Conservation (phyloP, 2,113 vertebrate genomes). For the Pycnonotus jocosus region DNA sequence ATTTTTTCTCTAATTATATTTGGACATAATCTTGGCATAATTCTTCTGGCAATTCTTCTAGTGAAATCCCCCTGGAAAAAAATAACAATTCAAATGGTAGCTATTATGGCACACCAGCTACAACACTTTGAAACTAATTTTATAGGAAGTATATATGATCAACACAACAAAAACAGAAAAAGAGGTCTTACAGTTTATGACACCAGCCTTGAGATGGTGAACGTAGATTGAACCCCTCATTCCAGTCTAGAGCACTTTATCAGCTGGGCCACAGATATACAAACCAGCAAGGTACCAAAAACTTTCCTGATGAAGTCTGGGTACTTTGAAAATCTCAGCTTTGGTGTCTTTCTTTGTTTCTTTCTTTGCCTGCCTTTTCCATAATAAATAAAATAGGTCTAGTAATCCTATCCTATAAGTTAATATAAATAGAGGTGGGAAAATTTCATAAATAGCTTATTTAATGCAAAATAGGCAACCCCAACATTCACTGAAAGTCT, state of each 20-base stretch:
- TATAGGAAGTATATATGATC: neutral
- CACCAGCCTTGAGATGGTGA: neutral
- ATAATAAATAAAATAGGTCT: neutral
- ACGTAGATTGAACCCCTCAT: neutral
- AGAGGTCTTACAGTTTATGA: neutral
- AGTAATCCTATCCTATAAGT: neutral
- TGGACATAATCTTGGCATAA: neutral
- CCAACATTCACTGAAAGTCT: neutral
- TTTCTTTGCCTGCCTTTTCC: neutral
- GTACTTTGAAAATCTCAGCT: neutral
- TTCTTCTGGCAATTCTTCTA: neutral
- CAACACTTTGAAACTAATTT: neutral
- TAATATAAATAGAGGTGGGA: neutral
- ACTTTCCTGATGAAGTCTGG: neutral
- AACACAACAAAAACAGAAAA: neutral
- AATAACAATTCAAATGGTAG: neutral
- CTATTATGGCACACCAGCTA: neutral
- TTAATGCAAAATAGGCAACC: neutral
- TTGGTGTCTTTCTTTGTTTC: neutral
- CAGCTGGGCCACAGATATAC: neutral
- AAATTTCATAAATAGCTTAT: neutral
- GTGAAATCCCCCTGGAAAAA: neutral
- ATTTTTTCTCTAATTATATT: neutral
- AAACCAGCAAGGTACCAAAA: neutral
- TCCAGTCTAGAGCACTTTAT: neutral